Base-by-base conservation (phyloP, 2,797 vertebrate species). In the Phrynocephalus vlangalii region DNA sequence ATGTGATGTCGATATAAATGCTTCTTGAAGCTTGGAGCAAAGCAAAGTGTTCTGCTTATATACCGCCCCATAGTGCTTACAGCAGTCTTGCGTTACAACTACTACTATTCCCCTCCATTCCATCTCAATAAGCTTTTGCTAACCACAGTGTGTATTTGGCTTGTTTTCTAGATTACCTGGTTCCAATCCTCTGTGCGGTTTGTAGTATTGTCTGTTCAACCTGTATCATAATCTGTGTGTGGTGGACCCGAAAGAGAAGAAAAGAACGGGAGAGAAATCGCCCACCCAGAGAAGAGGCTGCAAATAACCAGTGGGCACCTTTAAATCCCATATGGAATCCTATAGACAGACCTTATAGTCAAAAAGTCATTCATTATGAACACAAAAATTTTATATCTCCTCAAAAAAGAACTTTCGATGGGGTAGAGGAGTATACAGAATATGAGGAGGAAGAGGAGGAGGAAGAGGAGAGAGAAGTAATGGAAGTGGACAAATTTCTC, bases 211-310 rank as follows among this genome's bases (percentile, higher is more conserved):
- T 99, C 28, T 99, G 98, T 97, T 94, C 98, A 94, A 97, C 97
- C 87, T 99, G 98, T 78, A 97, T 98, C 78, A 97, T 97, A 16
- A 95, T 99, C 68, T 99, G 98, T 0, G 95, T 99, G 20, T 99
- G 98, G 97, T 99, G 99, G 98, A 98, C 97, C 2, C 97, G 98
- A 76, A 99, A 98, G 92, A 97, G 98, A 90, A 98, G 98, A 97
- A 99, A 99, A 98, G 97, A 97, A 87, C 96, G 98, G 28, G 97
- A 98, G 94, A 96, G 98, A 94, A 95, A 88, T 86, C 96, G 60
- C 85, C 94, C 96, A 28, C 87, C 96, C 0, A 94, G 93, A 13
- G 98, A 98, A 83, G 98, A 98, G 80, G 95, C 96, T 68, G 93
- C 97, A 91, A 99, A 99, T 96, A 99, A 99, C 96, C 98, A 98